Percentiles rank a stretch among this genome's conserved stretches.
Evolutionary conservation across 1,140 invertebrate genomes (phyloP).

Genomic region (Elysia chlorotica): DNA sequence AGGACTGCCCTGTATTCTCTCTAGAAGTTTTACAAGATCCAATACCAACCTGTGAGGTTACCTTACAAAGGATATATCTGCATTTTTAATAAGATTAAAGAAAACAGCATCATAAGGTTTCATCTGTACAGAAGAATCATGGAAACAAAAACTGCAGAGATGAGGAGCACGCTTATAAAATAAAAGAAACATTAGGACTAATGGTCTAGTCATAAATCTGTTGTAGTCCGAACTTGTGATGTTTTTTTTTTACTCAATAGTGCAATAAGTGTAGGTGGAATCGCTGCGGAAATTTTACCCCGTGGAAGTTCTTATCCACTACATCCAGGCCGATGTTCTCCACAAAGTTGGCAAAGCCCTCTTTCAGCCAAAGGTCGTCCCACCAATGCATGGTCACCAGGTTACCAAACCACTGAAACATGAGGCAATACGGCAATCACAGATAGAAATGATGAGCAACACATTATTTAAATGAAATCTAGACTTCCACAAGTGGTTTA

Average conservation of each 20-base stretch:
- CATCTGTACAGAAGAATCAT: background rate
- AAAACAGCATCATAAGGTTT: background rate
- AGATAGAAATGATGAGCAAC: background rate
- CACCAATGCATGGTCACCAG: slow-evolving; percentile 64
- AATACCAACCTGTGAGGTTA: too few relatives aligned
- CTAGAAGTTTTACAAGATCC: too few relatives aligned
- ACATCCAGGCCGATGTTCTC: slow-evolving; percentile 5
- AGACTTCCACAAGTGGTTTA: background rate
- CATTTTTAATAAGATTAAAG: too few relatives aligned
- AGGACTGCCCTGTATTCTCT: too few relatives aligned
- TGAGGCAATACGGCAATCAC: background rate
- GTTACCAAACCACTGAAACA: slow-evolving; percentile 58
- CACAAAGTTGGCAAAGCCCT: slow-evolving; percentile 54
- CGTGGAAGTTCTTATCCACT: slow-evolving; percentile 10
- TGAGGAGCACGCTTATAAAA: background rate
- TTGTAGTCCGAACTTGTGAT: background rate
- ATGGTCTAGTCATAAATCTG: background rate
- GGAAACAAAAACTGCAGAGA: background rate
- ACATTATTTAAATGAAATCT: background rate
- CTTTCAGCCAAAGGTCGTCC: slow-evolving; percentile 67
- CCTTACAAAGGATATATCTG: too few relatives aligned
- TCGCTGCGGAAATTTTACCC: background rate
- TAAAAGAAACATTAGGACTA: background rate
- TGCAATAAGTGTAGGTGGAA: background rate
- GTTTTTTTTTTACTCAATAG: background rate